Percentiles rank a stretch among this genome's conserved stretches.
These are phyloP conservation scores for Hemithea aestivaria DNA, from an alignment of 2,888 invertebrate species.

Conservation along the genomic window DNA sequence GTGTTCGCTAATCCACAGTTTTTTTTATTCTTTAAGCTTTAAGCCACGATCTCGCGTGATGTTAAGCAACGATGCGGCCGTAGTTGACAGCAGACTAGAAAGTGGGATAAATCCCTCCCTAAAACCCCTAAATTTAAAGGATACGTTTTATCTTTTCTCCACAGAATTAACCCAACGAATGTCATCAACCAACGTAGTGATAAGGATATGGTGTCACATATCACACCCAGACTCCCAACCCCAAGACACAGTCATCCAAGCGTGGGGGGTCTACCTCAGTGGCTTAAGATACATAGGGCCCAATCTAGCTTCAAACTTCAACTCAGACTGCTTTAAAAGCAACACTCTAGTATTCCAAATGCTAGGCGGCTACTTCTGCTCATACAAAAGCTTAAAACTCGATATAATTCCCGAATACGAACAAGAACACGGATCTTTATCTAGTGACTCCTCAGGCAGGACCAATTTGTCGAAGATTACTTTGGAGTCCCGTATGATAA, in stretches of 20 bases:
- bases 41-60: no score
- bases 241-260: slow-evolving; percentile 82
- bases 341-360: slow-evolving; percentile 92
- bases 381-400: slow-evolving; percentile 73
- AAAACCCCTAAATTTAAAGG: no score
- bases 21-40: no score
- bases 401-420: slow-evolving; percentile 72
- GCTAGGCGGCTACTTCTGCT: slow-evolving; percentile 91
- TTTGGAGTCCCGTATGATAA: slow-evolving; percentile 52
- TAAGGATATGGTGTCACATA: slow-evolving; percentile 70
- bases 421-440: slow-evolving; percentile 60
- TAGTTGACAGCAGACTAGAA: no score
- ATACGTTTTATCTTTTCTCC: no score
- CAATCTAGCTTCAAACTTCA: slow-evolving; percentile 82
- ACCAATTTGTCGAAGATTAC: slow-evolving; percentile 60
- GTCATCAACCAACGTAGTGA: slow-evolving; percentile 69
- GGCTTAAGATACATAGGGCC: slow-evolving; percentile 88
- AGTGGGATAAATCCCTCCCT: no score
- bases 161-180: slow-evolving; percentile 69
- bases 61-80: no score
- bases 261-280: slow-evolving; percentile 92
- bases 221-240: slow-evolving; percentile 35
- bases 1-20: no score
- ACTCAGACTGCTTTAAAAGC: slow-evolving; percentile 82
- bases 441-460: slow-evolving; percentile 63